These are phyloP conservation scores for Platycheirus albimanus DNA, from an alignment of 2,888 invertebrate species.

Conservation along the genomic window DNA sequence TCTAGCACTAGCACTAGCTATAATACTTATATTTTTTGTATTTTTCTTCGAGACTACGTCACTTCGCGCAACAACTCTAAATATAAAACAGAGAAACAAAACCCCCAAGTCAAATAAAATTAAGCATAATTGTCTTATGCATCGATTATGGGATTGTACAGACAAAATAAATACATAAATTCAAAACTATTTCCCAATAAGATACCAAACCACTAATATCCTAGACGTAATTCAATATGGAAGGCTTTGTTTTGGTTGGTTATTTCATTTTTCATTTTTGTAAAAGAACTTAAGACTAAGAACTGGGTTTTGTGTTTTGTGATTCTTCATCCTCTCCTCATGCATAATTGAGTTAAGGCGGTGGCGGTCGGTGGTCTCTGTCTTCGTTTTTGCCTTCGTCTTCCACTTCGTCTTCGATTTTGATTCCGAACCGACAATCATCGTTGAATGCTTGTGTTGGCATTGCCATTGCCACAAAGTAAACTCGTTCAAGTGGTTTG, in stretches of 20 bases:
- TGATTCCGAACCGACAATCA: no score
- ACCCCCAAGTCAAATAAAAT: constrained; percentile 48
- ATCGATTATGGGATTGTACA: constrained; percentile 59
- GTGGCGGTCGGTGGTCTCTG: constrained; percentile 70
- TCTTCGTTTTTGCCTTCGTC: no score
- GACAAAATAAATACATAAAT: constrained; percentile 2
- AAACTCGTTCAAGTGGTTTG: constrained; percentile 33
- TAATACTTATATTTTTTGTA: constrained; percentile 23
- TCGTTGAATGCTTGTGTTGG: not conserved
- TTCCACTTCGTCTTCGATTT: constrained; percentile 1
- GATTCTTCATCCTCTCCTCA: constrained; percentile 45
- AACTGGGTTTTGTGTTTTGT: not conserved
- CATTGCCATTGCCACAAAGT: constrained; percentile 11
- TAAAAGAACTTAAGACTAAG: no score
- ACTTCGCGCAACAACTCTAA: constrained; percentile 59
- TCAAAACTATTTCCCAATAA: constrained; percentile 33
- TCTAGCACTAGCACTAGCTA: no score
- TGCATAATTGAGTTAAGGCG: constrained; percentile 69
- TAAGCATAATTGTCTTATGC: constrained; percentile 68
- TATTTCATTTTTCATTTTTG: not conserved
- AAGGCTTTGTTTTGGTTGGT: not conserved
- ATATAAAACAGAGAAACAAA: constrained; percentile 64
- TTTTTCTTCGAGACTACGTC: constrained; percentile 49
- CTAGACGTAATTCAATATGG: constrained; percentile 59
- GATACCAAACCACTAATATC: constrained; percentile 30